Percentiles rank a stretch among this genome's conserved stretches.
Evolutionary conservation across 2,113 vertebrate species (phyloP).

Genomic region (Brienomyrus brachyistius): DNA sequence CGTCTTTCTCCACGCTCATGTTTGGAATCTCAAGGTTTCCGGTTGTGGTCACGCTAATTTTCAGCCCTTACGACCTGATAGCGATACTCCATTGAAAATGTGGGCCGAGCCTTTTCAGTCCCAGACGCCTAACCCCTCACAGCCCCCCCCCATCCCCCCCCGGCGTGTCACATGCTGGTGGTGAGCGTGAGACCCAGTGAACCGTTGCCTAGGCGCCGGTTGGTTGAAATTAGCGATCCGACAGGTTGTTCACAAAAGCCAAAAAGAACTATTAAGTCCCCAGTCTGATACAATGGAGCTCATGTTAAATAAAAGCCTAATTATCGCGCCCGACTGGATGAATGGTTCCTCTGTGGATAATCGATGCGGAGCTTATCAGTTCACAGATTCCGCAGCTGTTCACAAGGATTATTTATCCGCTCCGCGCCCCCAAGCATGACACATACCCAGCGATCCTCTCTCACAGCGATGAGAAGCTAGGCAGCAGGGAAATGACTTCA

Average conservation of each 20-base stretch:
- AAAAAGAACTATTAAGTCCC: background rate
- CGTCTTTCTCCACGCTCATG: background rate
- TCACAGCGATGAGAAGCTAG: background rate
- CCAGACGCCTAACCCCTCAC: background rate
- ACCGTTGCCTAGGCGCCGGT: background rate
- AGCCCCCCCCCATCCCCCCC: no score
- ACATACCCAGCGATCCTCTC: background rate
- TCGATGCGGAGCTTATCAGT: background rate
- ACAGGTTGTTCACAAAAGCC: background rate
- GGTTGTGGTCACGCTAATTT: background rate
- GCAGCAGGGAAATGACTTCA: background rate
- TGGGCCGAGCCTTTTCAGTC: background rate
- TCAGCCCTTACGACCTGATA: background rate
- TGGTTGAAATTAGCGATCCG: background rate
- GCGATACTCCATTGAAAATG: background rate
- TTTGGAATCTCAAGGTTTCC: background rate
- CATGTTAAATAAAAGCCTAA: background rate
- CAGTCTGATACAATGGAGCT: background rate
- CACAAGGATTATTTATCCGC: background rate
- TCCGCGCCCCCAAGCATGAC: background rate
- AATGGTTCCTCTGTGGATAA: background rate
- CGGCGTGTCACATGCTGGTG: background rate
- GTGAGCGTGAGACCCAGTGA: background rate
- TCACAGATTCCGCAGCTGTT: background rate
- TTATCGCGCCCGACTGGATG: background rate